Conservation (phyloP, 1,140 invertebrate species). For the Neodiprion fabricii region DNA sequence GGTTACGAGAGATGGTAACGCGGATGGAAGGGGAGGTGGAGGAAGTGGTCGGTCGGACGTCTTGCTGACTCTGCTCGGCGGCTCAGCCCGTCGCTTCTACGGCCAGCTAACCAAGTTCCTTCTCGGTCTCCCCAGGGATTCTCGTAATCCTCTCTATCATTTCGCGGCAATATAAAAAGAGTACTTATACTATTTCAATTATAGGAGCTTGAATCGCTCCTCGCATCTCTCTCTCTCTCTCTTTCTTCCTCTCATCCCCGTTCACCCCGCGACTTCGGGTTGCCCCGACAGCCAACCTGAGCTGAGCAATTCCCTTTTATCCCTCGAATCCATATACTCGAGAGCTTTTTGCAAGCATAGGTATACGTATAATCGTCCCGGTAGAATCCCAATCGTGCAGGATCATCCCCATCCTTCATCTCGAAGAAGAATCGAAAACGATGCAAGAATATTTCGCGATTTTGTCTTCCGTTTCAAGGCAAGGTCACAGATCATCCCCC, state of each 20-base stretch:
- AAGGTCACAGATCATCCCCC: too few relatives aligned
- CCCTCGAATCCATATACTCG: conserved; percentile 11
- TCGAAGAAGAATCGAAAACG: too few relatives aligned
- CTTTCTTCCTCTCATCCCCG: conserved; percentile 8
- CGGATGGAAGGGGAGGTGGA: conserved; percentile 13
- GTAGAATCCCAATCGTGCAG: too few relatives aligned
- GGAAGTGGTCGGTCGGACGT: conserved; percentile 16
- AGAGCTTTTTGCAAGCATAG: background rate
- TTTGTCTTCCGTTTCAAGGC: too few relatives aligned
- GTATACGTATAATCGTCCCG: too few relatives aligned
- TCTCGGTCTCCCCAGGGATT: conserved; percentile 37
- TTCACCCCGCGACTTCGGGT: conserved; percentile 16
- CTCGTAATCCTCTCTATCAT: conserved; percentile 49
- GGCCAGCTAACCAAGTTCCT: conserved; percentile 11
- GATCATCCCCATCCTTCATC: too few relatives aligned
- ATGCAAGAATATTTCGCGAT: too few relatives aligned
- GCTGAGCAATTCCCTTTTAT: background rate
- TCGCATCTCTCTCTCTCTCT: background rate
- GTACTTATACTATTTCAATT: conserved; percentile 50
- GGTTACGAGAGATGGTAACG: conserved; percentile 22
- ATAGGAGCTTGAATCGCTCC: conserved; percentile 25
- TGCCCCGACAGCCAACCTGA: conserved; percentile 20
- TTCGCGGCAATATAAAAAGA: conserved; percentile 43
- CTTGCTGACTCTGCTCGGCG: conserved; percentile 34
- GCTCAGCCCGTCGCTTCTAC: conserved; percentile 26